phyloP scores from a whole-genome alignment of 2,113 vertebrate genomes.

The Petroica traversi region DNA sequence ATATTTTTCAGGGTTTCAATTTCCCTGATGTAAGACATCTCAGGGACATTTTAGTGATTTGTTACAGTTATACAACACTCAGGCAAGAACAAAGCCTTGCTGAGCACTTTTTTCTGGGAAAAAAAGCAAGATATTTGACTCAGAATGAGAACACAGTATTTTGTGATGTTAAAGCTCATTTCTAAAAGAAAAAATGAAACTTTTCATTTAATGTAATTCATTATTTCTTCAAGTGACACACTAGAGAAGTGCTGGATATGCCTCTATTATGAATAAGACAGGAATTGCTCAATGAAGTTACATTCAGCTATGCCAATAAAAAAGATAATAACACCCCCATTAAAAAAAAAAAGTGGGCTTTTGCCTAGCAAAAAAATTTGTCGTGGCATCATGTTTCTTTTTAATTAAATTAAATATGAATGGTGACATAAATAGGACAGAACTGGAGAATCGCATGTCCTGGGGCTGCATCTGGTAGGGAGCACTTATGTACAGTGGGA shows the following conservation, averaged over 20 bases:
- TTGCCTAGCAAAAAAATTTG: not conserved
- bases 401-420: not conserved
- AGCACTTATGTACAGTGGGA: not conserved
- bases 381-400: not conserved
- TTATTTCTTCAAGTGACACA: not conserved
- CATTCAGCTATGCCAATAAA: not conserved
- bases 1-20: slow-evolving; percentile 52
- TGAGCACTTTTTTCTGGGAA: not conserved
- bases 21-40: slow-evolving; percentile 41
- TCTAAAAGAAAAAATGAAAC: not conserved
- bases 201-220: not conserved
- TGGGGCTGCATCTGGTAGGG: not conserved
- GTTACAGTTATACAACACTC: slow-evolving; percentile 21
- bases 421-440: not conserved
- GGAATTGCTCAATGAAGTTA: not conserved
- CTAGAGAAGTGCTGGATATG: not conserved
- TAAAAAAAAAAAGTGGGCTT: not conserved
- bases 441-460: not conserved
- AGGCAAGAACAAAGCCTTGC: slow-evolving; percentile 18
- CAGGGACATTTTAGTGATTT: slow-evolving; percentile 61
- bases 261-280: not conserved
- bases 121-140: not conserved
- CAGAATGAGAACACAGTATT: not conserved
- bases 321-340: not conserved
- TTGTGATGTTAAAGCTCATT: not conserved